Evolutionary conservation across 2,888 invertebrate species (phyloP).

Genomic region (Nomada flava): DNA sequence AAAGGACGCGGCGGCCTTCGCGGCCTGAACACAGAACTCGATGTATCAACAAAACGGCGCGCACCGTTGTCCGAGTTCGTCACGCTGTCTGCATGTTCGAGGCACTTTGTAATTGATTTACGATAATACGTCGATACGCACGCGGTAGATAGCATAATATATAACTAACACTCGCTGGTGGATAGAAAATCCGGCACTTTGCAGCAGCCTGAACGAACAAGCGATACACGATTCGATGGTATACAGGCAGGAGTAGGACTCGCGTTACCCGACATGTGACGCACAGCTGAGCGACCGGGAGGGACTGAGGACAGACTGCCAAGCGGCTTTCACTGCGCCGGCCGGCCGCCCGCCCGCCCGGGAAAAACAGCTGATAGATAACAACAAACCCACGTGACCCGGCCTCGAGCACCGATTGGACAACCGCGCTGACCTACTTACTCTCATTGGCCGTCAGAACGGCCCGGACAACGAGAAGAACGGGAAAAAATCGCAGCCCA

Average conservation of each 20-base stretch:
- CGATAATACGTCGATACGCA: conserved; percentile 59
- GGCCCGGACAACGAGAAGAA: conserved; percentile 74
- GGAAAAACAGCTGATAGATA: conserved; percentile 88
- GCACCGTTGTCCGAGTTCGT: conserved; percentile 71
- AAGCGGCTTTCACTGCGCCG: conserved; percentile 82
- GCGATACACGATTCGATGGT: conserved; percentile 50
- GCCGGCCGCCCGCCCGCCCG: conserved; percentile 81
- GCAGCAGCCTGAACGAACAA: conserved; percentile 49
- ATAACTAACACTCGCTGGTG: conserved; percentile 59
- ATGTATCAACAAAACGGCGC: conserved; percentile 74
- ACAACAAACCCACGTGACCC: conserved; percentile 89
- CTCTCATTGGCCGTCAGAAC: conserved; percentile 83
- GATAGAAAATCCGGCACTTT: conserved; percentile 42
- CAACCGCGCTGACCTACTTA: conserved; percentile 86
- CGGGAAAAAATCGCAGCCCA: conserved; percentile 71
- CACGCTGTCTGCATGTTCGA: conserved; percentile 76
- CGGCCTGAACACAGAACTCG: conserved; percentile 75
- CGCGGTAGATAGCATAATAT: conserved; percentile 75
- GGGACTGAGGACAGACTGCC: conserved; percentile 77
- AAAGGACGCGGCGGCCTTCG: conserved; percentile 74
- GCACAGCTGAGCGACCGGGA: conserved; percentile 83
- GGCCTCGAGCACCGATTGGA: conserved; percentile 84
- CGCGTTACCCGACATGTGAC: conserved; percentile 78
- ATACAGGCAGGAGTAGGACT: conserved; percentile 65
- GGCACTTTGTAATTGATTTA: conserved; percentile 69